Percentiles rank a stretch among this genome's conserved stretches.
Conservation (phyloP, 1,140 invertebrate genomes). For the Bombus ignitus region DNA sequence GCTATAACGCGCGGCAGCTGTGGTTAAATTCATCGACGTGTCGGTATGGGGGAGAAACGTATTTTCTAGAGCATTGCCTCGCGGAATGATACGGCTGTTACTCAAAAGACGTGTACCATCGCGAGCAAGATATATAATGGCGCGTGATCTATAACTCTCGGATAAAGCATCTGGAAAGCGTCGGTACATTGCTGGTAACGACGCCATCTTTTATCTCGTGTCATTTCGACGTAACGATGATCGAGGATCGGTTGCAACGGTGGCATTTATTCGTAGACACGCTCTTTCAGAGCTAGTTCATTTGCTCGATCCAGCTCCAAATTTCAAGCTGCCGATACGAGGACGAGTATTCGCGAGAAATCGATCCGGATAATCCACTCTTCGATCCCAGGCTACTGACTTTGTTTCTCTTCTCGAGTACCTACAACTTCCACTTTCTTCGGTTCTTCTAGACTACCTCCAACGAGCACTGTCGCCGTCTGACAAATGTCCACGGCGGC, state of each 20-base stretch:
- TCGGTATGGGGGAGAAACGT: not conserved
- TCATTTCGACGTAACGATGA: constrained; percentile 27
- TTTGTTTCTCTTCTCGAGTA: not conserved
- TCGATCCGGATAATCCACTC: not conserved
- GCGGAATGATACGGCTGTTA: constrained; percentile 10
- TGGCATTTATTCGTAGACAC: not conserved
- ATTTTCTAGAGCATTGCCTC: constrained; percentile 5
- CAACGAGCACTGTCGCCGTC: not conserved
- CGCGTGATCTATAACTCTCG: constrained; percentile 27
- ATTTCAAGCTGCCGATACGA: not conserved
- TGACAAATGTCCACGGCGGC: not conserved
- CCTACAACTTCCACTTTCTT: not conserved
- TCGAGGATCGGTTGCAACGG: not conserved
- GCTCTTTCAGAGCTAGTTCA: not conserved
- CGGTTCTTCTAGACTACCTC: not conserved
- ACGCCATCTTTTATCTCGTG: constrained; percentile 18
- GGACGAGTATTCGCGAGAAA: not conserved
- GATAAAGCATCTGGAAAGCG: constrained; percentile 24
- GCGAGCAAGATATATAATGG: not conserved
- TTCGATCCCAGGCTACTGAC: too few species aligned
- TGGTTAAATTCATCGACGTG: not conserved
- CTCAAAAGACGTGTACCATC: not conserved
- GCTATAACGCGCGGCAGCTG: not conserved
- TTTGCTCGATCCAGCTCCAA: not conserved
- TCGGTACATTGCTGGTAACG: constrained; percentile 12